These are phyloP conservation scores for Zaprionus lineosus DNA, from an alignment of 2,888 invertebrate species.

Conservation along the genomic window DNA sequence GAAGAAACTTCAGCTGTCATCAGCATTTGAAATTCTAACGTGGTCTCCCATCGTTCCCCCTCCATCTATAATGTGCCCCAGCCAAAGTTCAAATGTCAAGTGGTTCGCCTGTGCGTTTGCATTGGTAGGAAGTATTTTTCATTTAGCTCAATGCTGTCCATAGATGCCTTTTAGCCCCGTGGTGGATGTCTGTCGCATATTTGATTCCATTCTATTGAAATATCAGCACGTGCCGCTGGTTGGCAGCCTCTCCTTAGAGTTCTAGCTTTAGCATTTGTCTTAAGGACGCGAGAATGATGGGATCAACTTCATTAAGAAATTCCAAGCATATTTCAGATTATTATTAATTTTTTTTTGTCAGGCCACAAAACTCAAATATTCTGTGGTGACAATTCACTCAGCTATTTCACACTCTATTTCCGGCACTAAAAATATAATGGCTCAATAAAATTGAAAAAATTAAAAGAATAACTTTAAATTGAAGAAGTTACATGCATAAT, in stretches of 20 bases:
- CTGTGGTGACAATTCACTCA: constrained; percentile 10
- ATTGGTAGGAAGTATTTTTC: constrained; percentile 47
- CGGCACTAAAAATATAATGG: no score
- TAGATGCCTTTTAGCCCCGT: not conserved
- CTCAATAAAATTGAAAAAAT: no score
- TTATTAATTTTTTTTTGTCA: constrained; percentile 28
- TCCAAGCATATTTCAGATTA: constrained; percentile 63
- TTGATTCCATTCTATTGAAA: constrained; percentile 71
- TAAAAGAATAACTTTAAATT: no score
- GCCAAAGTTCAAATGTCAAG: constrained; percentile 67
- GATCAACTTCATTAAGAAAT: constrained; percentile 75
- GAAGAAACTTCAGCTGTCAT: constrained; percentile 46
- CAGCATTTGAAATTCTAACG: constrained; percentile 55
- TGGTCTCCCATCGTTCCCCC: constrained; percentile 3
- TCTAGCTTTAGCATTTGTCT: constrained; percentile 59
- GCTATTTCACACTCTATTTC: constrained; percentile 6
- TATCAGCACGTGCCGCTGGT: constrained; percentile 71
- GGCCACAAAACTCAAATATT: constrained; percentile 42
- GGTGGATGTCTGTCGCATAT: constrained; percentile 52
- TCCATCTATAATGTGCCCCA: not conserved
- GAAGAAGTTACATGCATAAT: not conserved
- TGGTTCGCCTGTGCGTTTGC: constrained; percentile 41
- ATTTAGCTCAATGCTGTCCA: constrained; percentile 29
- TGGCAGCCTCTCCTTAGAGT: constrained; percentile 25
- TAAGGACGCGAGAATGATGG: constrained; percentile 28